Percentiles rank a stretch among this genome's conserved stretches.
phyloP scores from a whole-genome alignment of 2,888 invertebrate genomes.

The Pocota personata region DNA sequence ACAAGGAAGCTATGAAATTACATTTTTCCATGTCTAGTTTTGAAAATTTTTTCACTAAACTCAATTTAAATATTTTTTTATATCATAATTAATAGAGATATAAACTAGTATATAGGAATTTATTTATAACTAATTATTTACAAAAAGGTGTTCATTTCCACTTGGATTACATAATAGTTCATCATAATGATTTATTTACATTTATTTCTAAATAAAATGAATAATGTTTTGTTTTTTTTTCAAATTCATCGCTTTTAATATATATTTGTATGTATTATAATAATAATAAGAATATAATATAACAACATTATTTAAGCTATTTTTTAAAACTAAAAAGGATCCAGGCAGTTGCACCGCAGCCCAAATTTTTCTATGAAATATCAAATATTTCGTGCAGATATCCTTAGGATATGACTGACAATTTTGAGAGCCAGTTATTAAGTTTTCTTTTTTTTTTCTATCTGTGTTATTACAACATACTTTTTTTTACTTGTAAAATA shows the following conservation, averaged over 20 bases:
- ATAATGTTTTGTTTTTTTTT: not conserved
- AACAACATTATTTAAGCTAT: conserved; percentile 2
- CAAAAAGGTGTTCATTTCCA: not conserved
- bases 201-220: not conserved
- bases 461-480: not conserved
- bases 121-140: conserved; percentile 43
- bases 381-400: conserved; percentile 50
- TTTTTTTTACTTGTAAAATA: not conserved
- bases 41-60: conserved; percentile 9
- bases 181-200: conserved; percentile 38
- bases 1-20: conserved; percentile 66
- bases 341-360: conserved; percentile 47
- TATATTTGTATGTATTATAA: not conserved
- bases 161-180: not conserved
- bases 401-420: conserved; percentile 61
- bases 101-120: conserved; percentile 47
- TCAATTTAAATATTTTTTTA: conserved; percentile 11
- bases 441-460: not conserved
- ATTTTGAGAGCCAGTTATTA: conserved; percentile 5
- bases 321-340: conserved; percentile 11
- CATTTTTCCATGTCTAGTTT: conserved; percentile 23
- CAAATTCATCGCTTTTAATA: not conserved
- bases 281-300: not conserved
- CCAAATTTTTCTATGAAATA: conserved; percentile 22
- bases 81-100: conserved; percentile 2